Base-by-base conservation (phyloP, 2,797 vertebrate species). In the Hippocampus kuda region DNA sequence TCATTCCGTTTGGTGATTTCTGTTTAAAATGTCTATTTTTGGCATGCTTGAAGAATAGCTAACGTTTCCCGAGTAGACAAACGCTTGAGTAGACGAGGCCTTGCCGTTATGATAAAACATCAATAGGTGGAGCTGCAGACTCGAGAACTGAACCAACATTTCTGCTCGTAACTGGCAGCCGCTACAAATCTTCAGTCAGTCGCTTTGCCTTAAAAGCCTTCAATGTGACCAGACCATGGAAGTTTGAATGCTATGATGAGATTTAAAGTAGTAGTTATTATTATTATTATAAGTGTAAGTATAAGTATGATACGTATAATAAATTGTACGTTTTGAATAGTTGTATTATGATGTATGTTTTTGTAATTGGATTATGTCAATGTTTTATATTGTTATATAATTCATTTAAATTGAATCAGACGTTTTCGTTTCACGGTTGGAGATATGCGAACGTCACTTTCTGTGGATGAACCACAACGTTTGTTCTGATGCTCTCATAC, bases 51-150 rank as follows among this genome's bases (percentile, higher is more conserved):
- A 18, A 38, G 0, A 20, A 11, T 6, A 30, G 5, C 34, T 10
- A 22, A 67, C 5, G 5, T 24, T 13, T 13, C 30, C 1, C 30
- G 20, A 20, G 38, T 18, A 2, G 30, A 34, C 59, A 61, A 30
- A 51, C 49, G 16, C n/a, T 5, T 65, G 18, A 53, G 5, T 46
- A 4, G n/a, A 64, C 0, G 15, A 48, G 42, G 44, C 2, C 6
- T 20, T 75, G 81, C 78, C 60, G 57, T 83, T 75, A 1, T 1
- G 34, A 7, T 1, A 0, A 2, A 20, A 12, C 24, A 20, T 42
- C 57, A 46, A 68, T 61, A 68, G 67, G 57, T 26, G 91, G 83
- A 88, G 89, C 89, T 89, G 86, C 81, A 86, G 81, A 81, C 85
- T 69, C 70, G 72, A 74, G 60, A 42, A 85, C 66, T 70, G 73